Conservation (phyloP, 2,797 vertebrate species). For the Danio albolineatus region DNA sequence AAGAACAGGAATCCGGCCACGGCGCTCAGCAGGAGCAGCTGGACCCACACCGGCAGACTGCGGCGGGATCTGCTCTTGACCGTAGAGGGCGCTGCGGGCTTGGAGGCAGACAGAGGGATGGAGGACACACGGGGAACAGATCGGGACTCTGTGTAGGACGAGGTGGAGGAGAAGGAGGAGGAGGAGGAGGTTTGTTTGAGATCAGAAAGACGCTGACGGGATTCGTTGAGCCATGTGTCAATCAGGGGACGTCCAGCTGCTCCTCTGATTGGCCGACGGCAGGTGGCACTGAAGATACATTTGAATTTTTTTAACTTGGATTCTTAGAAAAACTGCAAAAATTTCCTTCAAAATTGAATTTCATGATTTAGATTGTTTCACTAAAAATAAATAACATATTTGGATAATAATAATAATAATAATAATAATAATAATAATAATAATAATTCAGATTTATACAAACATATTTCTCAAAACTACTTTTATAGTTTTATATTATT, state of each 20-base stretch:
- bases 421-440: no score
- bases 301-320: background rate
- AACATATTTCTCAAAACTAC: no score
- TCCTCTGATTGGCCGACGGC: conserved; percentile 92
- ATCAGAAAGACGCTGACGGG: conserved; percentile 64
- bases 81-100: conserved; percentile 73
- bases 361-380: background rate
- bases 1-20: conserved; percentile 86
- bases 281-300: conserved; percentile 84
- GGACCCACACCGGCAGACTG: conserved; percentile 86
- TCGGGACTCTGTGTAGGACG: conserved; percentile 66
- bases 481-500: no score
- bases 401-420: no score
- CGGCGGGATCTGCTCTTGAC: conserved; percentile 76
- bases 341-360: no score
- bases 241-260: conserved; percentile 88
- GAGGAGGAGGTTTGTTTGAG: conserved; percentile 65
- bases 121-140: conserved; percentile 58
- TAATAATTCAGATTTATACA: no score
- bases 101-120: conserved; percentile 73
- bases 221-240: conserved; percentile 83
- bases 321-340: background rate
- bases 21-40: conserved; percentile 84
- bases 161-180: conserved; percentile 27
- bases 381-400: background rate